Evolutionary conservation across 2,888 invertebrate genomes (phyloP).

Genomic region (Lithophane leautieri): DNA sequence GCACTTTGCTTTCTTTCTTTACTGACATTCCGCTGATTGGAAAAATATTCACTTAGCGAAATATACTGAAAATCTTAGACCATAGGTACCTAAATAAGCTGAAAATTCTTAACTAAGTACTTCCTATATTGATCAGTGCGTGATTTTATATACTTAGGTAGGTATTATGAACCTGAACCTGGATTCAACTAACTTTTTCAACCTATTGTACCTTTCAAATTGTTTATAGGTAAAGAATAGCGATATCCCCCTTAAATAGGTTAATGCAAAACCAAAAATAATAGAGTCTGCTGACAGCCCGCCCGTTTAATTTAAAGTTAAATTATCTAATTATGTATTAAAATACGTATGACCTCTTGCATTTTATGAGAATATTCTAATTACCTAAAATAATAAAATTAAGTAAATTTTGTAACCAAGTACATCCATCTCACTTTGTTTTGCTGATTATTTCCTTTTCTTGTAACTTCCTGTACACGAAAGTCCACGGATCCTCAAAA

Average conservation of each 20-base stretch:
- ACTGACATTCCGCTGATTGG: background rate
- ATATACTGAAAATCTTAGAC: background rate
- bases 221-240: background rate
- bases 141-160: slow-evolving; percentile 1
- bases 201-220: background rate
- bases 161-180: background rate
- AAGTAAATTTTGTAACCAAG: background rate
- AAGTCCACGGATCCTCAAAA: slow-evolving; percentile 83
- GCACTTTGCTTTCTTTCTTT: background rate
- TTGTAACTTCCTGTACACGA: slow-evolving; percentile 83
- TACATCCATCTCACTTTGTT: slow-evolving; percentile 78
- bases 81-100: background rate
- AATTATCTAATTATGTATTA: no score
- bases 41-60: background rate
- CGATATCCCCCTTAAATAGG: background rate
- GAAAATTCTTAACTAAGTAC: background rate
- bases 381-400: slow-evolving; percentile 1
- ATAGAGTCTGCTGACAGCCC: background rate
- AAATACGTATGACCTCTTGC: no score
- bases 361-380: background rate
- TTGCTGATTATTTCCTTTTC: slow-evolving; percentile 83
- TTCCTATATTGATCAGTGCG: background rate
- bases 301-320: background rate
- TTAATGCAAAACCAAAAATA: background rate
- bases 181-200: background rate